These are phyloP conservation scores for Uloborus diversus DNA, from an alignment of 1,140 invertebrate species.

Conservation along the genomic window DNA sequence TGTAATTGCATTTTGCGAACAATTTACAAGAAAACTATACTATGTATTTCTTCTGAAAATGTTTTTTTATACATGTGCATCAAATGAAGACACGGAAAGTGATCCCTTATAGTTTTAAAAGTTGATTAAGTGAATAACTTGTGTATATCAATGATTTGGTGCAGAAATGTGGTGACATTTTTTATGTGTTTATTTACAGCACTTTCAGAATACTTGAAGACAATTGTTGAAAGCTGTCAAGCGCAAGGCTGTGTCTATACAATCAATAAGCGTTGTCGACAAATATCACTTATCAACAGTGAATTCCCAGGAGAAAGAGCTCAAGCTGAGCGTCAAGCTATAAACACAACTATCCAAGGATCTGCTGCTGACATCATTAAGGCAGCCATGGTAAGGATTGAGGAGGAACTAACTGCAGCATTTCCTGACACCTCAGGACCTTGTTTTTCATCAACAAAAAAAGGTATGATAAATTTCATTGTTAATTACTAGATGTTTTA, in stretches of 20 bases:
- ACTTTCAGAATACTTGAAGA: conserved; percentile 73
- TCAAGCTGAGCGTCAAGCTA: conserved; percentile 92
- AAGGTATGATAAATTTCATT: too few species aligned
- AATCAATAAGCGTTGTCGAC: conserved; percentile 79
- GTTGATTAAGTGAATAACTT: too few species aligned
- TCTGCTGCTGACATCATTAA: conserved; percentile 96
- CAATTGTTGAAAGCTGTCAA: conserved; percentile 75
- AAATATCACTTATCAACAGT: conserved; percentile 80
- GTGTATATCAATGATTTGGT: too few species aligned
- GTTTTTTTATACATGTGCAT: too few species aligned
- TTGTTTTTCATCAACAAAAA: neutral
- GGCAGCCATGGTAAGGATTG: conserved; percentile 84
- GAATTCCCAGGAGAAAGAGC: conserved; percentile 71
- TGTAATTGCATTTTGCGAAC: too few species aligned
- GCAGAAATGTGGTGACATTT: too few species aligned
- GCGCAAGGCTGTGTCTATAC: conserved; percentile 84
- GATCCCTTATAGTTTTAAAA: too few species aligned
- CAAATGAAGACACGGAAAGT: too few species aligned
- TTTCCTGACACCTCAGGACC: conserved; percentile 2
- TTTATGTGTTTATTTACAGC: conserved; percentile 60
- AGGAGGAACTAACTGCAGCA: conserved; percentile 65
- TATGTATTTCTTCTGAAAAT: too few species aligned
- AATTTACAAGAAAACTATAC: too few species aligned
- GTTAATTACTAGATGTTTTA: too few species aligned
- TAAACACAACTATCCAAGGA: conserved; percentile 95